phyloP scores from a whole-genome alignment of 2,113 vertebrate genomes.

The Alligator sinensis region DNA sequence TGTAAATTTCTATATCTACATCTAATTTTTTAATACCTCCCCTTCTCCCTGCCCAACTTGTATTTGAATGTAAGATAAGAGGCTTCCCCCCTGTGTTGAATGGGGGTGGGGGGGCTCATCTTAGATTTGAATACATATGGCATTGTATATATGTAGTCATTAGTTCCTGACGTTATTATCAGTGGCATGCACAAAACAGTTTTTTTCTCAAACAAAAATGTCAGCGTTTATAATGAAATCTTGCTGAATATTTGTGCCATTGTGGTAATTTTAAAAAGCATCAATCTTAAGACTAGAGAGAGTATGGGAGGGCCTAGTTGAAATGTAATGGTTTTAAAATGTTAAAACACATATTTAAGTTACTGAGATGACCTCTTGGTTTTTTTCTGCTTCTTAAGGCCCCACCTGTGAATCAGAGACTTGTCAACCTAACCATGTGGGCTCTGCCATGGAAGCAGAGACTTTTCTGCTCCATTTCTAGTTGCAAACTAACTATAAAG shows the following conservation, averaged over 20 bases:
- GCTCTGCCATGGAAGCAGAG: neutral
- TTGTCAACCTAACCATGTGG: neutral
- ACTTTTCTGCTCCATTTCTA: neutral
- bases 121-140: too few species aligned
- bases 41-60: too few species aligned
- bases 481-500: neutral
- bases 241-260: neutral
- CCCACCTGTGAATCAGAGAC: accelerated
- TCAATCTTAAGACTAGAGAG: neutral
- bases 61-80: too few species aligned
- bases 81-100: neutral
- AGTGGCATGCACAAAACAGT: neutral
- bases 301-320: neutral
- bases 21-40: too few species aligned
- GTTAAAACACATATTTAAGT: neutral
- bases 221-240: neutral
- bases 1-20: too few species aligned
- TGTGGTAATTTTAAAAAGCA: neutral
- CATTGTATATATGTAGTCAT: too few species aligned
- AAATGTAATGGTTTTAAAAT: neutral
- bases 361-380: neutral
- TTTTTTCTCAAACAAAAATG: neutral
- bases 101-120: neutral
- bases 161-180: neutral
- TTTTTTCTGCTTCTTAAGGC: neutral